phyloP scores from a whole-genome alignment of 2,113 vertebrate genomes.

The Istiophorus platypterus region DNA sequence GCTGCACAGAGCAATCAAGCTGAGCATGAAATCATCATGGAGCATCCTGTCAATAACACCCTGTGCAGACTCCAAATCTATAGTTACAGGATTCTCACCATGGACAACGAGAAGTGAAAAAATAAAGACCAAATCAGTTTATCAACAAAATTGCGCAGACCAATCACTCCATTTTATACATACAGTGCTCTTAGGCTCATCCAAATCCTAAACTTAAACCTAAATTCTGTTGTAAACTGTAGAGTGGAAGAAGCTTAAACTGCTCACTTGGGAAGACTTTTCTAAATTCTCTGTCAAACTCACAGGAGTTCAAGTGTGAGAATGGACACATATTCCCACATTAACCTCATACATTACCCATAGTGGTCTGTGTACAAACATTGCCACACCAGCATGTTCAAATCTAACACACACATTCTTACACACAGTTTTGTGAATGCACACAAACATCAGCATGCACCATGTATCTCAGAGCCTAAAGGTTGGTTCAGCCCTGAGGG shows the following conservation, averaged over 20 bases:
- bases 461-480: constrained; percentile 32
- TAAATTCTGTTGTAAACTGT: constrained; percentile 14
- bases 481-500: constrained; percentile 57
- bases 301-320: neutral
- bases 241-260: neutral
- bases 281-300: neutral
- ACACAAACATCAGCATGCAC: constrained; percentile 46
- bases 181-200: neutral
- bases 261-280: neutral
- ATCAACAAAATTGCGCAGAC: too few relatives aligned
- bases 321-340: neutral
- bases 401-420: neutral
- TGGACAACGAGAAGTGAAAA: too few relatives aligned
- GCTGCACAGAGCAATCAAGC: too few relatives aligned
- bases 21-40: too few relatives aligned
- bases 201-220: constrained; percentile 3
- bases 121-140: too few relatives aligned
- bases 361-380: neutral
- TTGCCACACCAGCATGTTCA: neutral
- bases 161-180: too few relatives aligned
- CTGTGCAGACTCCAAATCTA: too few relatives aligned
- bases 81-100: too few relatives aligned
- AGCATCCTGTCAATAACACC: too few relatives aligned
- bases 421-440: neutral
- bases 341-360: neutral